phyloP scores from a whole-genome alignment of 2,888 invertebrate genomes.

The Reticulitermes lucifugus region DNA sequence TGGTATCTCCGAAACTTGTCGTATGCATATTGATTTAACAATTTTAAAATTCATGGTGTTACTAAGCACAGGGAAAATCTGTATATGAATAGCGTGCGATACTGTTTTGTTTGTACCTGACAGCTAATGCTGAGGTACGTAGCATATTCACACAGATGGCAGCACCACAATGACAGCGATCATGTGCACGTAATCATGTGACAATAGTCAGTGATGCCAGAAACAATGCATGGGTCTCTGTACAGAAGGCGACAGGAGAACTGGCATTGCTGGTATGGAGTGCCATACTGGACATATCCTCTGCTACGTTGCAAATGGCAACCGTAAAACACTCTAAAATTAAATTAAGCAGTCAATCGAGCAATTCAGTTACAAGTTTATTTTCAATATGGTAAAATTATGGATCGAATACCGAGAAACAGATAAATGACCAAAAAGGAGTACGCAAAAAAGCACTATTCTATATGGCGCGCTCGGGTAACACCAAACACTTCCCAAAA shows the following conservation, averaged over 20 bases:
- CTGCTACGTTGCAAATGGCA: not conserved
- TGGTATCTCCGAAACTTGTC: no score
- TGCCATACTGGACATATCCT: not conserved
- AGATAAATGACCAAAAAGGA: no score
- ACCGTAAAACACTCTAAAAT: no score
- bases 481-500: no score
- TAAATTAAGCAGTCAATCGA: no score
- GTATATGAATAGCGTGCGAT: not conserved
- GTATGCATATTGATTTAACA: not conserved
- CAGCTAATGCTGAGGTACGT: not conserved
- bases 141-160: not conserved
- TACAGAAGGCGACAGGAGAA: not conserved
- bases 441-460: no score
- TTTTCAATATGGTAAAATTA: no score
- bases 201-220: not conserved
- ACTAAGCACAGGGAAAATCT: not conserved
- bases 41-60: not conserved
- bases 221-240: not conserved
- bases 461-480: no score
- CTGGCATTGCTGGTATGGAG: not conserved
- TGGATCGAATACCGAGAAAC: no score
- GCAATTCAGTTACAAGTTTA: no score
- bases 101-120: conserved; percentile 8
- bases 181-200: not conserved
- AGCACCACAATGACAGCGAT: conserved; percentile 10